Base-by-base conservation (phyloP, 2,888 invertebrate genomes). In the Caenorhabditis plicata region DNA sequence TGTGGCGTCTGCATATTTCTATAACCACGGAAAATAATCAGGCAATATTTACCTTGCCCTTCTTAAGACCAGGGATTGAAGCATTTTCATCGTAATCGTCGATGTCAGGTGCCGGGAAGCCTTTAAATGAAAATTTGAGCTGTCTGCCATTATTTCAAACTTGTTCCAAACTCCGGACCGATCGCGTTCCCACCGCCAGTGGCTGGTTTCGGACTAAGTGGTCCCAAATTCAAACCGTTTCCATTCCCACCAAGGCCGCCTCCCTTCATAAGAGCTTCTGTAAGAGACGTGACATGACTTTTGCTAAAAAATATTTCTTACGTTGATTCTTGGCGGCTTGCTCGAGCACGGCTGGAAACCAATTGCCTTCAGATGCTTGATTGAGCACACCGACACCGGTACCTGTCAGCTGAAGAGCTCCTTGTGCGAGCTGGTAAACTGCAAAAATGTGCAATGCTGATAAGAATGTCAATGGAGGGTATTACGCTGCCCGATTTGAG, bases 361-460 rank as follows among this genome's bases (percentile, higher is more conserved):
- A 77, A 40, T 68, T 64, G 32, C 62, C 70, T 52, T 77, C 77
- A 0, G 73, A 71, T 3, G 77, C 77, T 44, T 77, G 75, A 40
- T 77, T 77, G 20, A 76, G 49, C n/a, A 77, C 77, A 22, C 76
- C 76, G 2, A 77, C 77, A 8, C 77, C 77, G 9, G 76, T 76
- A 23, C 77, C 75, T 27, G 77, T 77, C 36, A 77, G 48, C 31
- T 74, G 72, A 3, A 77, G 64, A 5, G 77, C 77, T 48, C 74
- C 74, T 64, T 77, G 77, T 15, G 77, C 77, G 22, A 77, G 53
- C 56, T 77, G 77, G 38, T 76, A 77, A 19, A 77, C 76, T 77
- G n/a, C n/a, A n/a, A n/a, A n/a, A n/a, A n/a, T n/a, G n/a, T n/a
- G n/a, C n/a, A n/a, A n/a, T n/a, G 13, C 13, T 19, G 15, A 32